Percentiles rank a stretch among this genome's conserved stretches.
These are phyloP conservation scores for Dasypolia templi DNA, from an alignment of 2,888 invertebrate genomes.

Conservation along the genomic window DNA sequence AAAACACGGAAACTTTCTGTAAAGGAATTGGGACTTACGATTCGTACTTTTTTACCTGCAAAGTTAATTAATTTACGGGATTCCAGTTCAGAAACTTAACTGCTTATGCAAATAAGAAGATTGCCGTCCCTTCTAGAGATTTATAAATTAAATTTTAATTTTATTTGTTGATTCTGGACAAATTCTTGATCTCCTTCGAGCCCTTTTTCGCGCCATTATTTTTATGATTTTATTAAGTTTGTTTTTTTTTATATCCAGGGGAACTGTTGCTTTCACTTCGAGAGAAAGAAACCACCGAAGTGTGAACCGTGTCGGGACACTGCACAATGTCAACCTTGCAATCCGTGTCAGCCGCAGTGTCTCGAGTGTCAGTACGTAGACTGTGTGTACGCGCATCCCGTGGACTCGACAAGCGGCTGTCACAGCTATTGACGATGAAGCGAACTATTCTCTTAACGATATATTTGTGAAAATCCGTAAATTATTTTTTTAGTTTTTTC, in stretches of 20 bases:
- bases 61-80: constrained; percentile 86
- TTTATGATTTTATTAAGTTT: constrained; percentile 48
- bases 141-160: constrained; percentile 61
- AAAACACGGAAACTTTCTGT: constrained; percentile 81
- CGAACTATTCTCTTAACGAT: neutral
- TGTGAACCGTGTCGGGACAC: constrained; percentile 52
- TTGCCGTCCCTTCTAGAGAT: constrained; percentile 66
- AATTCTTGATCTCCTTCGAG: constrained; percentile 38
- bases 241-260: constrained; percentile 76
- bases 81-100: constrained; percentile 80
- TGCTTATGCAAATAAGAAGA: constrained; percentile 84
- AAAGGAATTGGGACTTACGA: constrained; percentile 78
- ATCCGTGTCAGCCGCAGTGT: constrained; percentile 23
- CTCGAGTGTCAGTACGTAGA: constrained; percentile 71
- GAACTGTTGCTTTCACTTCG: constrained; percentile 82
- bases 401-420: constrained; percentile 66
- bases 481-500: constrained; percentile 49
- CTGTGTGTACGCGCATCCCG: constrained; percentile 67
- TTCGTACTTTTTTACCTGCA: constrained; percentile 82
- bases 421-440: constrained; percentile 69
- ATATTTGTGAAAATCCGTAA: constrained; percentile 57
- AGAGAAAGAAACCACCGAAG: constrained; percentile 72
- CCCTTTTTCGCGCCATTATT: constrained; percentile 31
- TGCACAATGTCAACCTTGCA: constrained; percentile 46
- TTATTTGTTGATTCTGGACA: constrained; percentile 47